Base-by-base conservation (phyloP, 2,113 vertebrate species). In the Reinhardtius hippoglossoides region DNA sequence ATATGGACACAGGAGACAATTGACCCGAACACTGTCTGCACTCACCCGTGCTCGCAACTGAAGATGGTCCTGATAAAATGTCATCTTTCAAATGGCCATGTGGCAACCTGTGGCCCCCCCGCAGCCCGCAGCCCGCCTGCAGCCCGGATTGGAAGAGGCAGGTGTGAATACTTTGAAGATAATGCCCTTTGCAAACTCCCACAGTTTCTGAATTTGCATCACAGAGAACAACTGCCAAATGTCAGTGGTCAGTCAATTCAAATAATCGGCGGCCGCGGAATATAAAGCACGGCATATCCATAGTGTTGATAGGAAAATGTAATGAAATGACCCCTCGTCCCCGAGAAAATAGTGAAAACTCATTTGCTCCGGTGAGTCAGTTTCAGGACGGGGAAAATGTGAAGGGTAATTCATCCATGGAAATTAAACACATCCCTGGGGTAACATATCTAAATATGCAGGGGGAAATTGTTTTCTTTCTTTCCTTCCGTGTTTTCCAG, bases 21-120 rank as follows among this genome's bases (percentile, higher is more conserved):
- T 91, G 88, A 92, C 88, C 91, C 67, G 73, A 84, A 83, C 71
- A 23, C 81, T 68, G 76, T 56, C 76, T 75, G 73, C 86, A 84
- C 81, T 89, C 89, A 89, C 89, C 89, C 85, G 71, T 58, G 83
- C 88, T 88, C 76, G 84, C 82, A 89, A 89, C 80, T 84, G 83
- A 92, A 88, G 91, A 92, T 89, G 76, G 79, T 85, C 82, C 74
- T 83, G 88, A 92, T 92, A 91, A 94, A 94, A 94, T 94, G 93
- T 92, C 91, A 93, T 91, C 89, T 85, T 86, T 87, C 87, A 76
- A 87, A 90, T 42, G 55, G 67, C 78, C 78, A 73, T 65, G 81
- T 76, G 84, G 81, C 52, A 50, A 83, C 64, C 63, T 67, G 57
- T 37, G 76, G 71, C 80, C 67, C 67, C 66, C n/a, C n/a, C n/a